Evolutionary conservation across 2,113 vertebrate species (phyloP).

Genomic region (Entomyzon cyanotis): DNA sequence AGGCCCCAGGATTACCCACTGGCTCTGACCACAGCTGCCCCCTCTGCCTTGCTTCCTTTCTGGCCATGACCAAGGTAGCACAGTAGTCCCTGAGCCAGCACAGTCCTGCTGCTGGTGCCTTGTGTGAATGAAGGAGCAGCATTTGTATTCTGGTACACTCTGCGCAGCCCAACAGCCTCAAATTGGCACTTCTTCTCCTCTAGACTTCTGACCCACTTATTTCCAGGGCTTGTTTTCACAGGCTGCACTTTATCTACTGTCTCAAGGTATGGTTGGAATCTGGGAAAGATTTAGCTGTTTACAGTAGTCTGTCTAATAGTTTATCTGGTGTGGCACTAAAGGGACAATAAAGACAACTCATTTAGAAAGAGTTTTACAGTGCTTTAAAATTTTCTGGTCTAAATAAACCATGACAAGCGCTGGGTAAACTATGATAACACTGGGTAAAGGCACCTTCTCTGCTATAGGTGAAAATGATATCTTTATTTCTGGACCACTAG

Average conservation of each 20-base stretch:
- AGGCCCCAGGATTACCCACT: neutral
- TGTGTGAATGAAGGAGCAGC: neutral
- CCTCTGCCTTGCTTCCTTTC: neutral
- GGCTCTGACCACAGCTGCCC: neutral
- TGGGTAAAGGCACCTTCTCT: neutral
- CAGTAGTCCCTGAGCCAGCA: neutral
- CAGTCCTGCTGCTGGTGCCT: accelerated
- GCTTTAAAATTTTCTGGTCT: neutral
- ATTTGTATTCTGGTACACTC: slow-evolving; percentile 26
- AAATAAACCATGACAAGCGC: neutral
- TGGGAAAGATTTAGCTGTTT: neutral
- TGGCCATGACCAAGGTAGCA: accelerated
- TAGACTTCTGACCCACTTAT: slow-evolving; percentile 3
- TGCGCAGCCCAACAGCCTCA: neutral
- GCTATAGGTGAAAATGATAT: neutral
- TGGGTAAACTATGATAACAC: neutral
- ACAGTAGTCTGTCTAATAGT: neutral
- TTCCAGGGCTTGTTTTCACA: neutral
- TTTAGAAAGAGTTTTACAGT: neutral
- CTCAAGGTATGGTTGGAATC: neutral
- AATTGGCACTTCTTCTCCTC: neutral
- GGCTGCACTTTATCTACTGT: neutral
- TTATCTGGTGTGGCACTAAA: neutral
- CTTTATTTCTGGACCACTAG: neutral
- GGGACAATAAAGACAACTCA: neutral